Percentiles rank a stretch among this genome's conserved stretches.
Conservation (phyloP, 2,797 vertebrate species). For the Notolabrus celidotus region DNA sequence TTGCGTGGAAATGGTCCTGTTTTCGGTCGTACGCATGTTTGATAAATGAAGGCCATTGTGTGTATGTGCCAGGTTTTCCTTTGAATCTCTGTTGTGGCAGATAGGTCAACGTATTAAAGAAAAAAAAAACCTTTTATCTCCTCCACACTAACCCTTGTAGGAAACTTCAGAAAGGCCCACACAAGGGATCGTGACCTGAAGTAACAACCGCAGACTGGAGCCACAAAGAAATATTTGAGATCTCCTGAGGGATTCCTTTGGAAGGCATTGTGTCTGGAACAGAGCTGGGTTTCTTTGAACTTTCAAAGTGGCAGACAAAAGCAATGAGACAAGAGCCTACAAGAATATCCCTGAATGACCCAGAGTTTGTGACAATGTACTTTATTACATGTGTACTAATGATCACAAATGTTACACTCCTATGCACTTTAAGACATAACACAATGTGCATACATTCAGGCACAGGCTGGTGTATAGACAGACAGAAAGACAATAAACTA, state of each 20-base stretch:
- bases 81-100: background rate
- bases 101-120: background rate
- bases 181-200: slow-evolving; percentile 10
- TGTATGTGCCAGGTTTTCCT: background rate
- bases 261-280: slow-evolving; percentile 5
- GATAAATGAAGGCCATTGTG: no score
- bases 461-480: background rate
- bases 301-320: slow-evolving; percentile 4
- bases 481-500: background rate
- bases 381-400: background rate
- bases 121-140: background rate
- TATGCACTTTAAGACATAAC: background rate
- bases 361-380: slow-evolving; percentile 4
- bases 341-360: background rate
- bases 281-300: background rate
- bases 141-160: background rate
- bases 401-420: background rate
- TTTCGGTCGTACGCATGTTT: no score
- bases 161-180: background rate
- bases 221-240: slow-evolving; percentile 1
- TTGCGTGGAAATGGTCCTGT: no score
- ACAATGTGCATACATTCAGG: background rate
- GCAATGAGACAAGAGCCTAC: background rate
- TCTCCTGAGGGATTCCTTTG: background rate
- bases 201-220: slow-evolving; percentile 4